Evolutionary conservation across 2,888 invertebrate genomes (phyloP), one percentile per base, ranked within the genome.

Genomic region (Ormyrus labotus): DNA sequence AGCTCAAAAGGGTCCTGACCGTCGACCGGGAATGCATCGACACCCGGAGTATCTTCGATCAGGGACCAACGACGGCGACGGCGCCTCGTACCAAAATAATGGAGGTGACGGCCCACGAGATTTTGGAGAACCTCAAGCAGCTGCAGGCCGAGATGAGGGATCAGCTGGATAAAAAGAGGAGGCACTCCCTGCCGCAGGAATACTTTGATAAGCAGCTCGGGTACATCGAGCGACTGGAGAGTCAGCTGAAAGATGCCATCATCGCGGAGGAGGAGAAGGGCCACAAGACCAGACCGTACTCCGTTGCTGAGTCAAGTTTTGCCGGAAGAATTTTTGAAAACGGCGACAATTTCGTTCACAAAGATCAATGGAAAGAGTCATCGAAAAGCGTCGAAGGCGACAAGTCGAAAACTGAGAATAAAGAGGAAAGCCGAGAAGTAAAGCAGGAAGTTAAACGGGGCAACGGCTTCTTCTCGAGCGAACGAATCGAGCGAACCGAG

Each of bases 11-110:
- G 11, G 78, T 82, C 10, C 85, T 88, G 6, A 85, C 85, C 7
- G 89, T 90, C 0, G 90, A 90, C 78, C 87, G 84, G 69, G 89
- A 89, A 11, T 90, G 90, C 79, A 90, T 90, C 80, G 90, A 90
- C 60, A 90, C 88, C 0, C 87, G 87, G 11, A 90, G 90, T 67
- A 89, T 90, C 48, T 90, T 90, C 77, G 88, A 90, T n/a, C 86
- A 87, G 60, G 81, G 80, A 5, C 86, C n/a, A n/a, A n/a, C 87
- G 5, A 6, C 55, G 1, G 11, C 87, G 5, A 6, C 48, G 1
- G 11, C 9, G 6, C 6, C 67, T 5, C 9, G 8, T 5, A 19
- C 0, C 2, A 67, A 85, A 13, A 85, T 80, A 7, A 82, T 83
- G 6, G 81, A 83, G 19, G 82, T 83, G 11, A 87, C 87, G 0